A percentile compares a stretch with the other conserved stretches of the same genome.
Evolutionary conservation across 1,140 invertebrate genomes (phyloP).

Genomic region (Onthophagus taurus): DNA sequence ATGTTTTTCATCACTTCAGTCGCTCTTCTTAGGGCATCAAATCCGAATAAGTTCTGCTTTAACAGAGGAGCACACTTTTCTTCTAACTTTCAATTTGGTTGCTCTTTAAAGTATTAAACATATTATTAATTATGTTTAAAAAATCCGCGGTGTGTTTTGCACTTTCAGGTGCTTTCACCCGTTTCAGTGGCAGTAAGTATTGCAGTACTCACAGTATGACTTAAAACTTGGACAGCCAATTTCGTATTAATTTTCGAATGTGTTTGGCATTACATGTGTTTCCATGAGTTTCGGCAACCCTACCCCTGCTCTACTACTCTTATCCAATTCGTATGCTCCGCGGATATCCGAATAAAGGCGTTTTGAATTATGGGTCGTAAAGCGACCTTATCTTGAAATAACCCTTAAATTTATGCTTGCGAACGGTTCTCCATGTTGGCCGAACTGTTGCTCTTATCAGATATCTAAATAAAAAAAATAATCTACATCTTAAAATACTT

Average conservation of each 20-base stretch:
- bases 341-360: no score
- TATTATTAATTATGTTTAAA: neutral
- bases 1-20: neutral
- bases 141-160: neutral
- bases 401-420: no score
- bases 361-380: no score
- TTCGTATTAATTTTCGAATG: conserved; percentile 30
- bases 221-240: conserved; percentile 27
- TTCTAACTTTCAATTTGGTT: neutral
- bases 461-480: no score
- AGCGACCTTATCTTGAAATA: no score
- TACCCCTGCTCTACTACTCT: no score
- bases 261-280: conserved; percentile 26
- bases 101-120: neutral
- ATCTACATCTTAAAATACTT: no score
- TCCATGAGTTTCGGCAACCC: no score
- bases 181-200: conserved; percentile 21
- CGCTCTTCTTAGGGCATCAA: neutral
- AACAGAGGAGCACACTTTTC: neutral
- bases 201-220: no score
- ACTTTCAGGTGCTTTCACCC: conserved; percentile 13
- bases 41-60: neutral
- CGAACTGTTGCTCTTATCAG: no score
- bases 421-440: no score
- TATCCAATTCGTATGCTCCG: conserved; percentile 6